Evolutionary conservation across 2,113 vertebrate species (phyloP), one percentile per base, ranked within the genome.

Genomic region (Cercocebus atys): DNA sequence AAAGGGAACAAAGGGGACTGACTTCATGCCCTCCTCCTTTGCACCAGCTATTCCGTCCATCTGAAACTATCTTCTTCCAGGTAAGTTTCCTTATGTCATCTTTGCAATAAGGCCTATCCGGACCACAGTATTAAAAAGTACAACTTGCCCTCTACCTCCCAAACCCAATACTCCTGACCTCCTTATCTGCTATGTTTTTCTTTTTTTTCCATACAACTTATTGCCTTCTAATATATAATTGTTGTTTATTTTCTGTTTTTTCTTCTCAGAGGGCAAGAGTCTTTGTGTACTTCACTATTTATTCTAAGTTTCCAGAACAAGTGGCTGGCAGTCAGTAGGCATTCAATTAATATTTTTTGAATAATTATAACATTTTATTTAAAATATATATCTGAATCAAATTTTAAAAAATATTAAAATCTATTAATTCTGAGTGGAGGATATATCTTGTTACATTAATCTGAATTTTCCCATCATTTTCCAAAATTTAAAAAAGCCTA

Each of bases 381-480:
- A 66, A 94, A 85, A 88, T 35, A 16, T 45, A 68, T 14, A 80
- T 75, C 40, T 75, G 17, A 85, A 93, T 85, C 47, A 95, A 97
- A 88, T 59, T 38, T 83, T 91, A 66, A 5, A 94, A 88, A 94
- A 80, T n/a, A 75, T 66, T 80, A 88, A 88, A 68, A 84, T 84
- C 6, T 88, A 64, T n/a, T 93, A 78, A 78, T 88, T 88, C 72
- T 70, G 81, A 90, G 38, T 84, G n/a, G 35, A 76, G 8, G 40
- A n/a, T 47, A 57, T 70, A 79, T 17, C 95, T 91, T 94, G 40
- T 84, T 92, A 66, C 1, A 73, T 45, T 80, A 92, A 84, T 70
- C 40, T 81, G 8, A 73, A 68, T 75, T 92, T 95, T 85, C 43
- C 47, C 35, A n/a, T 81, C 50, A 6, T 85, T 76, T 87, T 96